Evolutionary conservation across 1,140 invertebrate species (phyloP).

Genomic region (Bombus pyrosoma): DNA sequence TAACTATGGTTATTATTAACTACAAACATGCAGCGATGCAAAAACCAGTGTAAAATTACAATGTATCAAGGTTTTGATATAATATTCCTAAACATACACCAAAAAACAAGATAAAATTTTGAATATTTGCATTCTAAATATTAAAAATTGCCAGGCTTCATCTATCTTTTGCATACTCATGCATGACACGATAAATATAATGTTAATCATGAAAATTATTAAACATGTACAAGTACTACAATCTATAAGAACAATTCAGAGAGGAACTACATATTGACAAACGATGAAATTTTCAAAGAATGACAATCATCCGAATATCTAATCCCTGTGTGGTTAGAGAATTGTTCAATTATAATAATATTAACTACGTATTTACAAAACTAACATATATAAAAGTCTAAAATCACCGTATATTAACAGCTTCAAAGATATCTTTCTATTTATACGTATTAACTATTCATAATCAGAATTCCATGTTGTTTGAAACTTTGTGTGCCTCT

Average conservation of each 20-base stretch:
- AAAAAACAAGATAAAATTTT: not conserved
- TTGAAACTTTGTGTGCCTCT: not conserved
- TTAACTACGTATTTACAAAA: conserved; percentile 27
- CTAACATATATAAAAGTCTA: conserved; percentile 1
- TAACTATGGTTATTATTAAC: conserved; percentile 51
- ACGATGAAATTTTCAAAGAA: not conserved
- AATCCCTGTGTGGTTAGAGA: conserved; percentile 25
- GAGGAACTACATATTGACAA: conserved; percentile 1
- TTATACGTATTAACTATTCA: not conserved
- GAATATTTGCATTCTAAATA: not conserved
- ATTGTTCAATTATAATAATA: conserved; percentile 17
- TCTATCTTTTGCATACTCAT: not conserved
- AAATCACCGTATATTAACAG: not conserved
- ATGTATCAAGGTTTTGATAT: conserved; percentile 42
- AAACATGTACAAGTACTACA: not conserved
- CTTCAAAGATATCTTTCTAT: not conserved
- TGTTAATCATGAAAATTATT: not conserved
- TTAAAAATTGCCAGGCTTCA: not conserved
- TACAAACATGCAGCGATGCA: conserved; percentile 67
- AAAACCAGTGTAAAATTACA: conserved; percentile 50
- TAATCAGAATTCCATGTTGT: not conserved
- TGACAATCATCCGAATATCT: conserved; percentile 45
- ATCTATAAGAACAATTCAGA: conserved; percentile 12
- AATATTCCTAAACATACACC: not conserved
- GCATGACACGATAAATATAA: conserved; percentile 6